A percentile compares a stretch with the other conserved stretches of the same genome.
These are phyloP conservation scores for Epirrita christyi DNA, from an alignment of 2,888 invertebrate species.

Conservation along the genomic window DNA sequence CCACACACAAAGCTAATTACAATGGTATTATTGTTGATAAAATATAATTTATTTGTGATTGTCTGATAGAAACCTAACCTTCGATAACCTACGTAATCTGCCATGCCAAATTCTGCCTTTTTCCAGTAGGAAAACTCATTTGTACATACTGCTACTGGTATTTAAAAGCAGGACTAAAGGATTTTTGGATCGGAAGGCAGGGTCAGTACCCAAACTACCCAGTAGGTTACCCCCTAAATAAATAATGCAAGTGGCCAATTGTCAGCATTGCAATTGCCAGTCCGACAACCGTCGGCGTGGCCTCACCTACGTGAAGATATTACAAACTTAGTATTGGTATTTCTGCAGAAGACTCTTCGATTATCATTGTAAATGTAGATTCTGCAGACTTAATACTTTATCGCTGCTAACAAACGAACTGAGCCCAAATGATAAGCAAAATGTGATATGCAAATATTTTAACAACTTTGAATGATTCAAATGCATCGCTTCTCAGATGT, in stretches of 20 bases:
- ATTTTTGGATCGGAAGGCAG: not conserved
- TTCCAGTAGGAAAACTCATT: too few relatives aligned
- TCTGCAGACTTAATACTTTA: constrained; percentile 47
- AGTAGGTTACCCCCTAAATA: not conserved
- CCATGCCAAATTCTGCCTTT: too few relatives aligned
- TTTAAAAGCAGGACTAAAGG: too few relatives aligned
- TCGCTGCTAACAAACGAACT: not conserved
- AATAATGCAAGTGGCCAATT: constrained; percentile 21
- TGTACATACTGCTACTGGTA: too few relatives aligned
- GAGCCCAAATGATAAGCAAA: too few relatives aligned
- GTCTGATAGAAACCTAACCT: too few relatives aligned
- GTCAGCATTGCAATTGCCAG: constrained; percentile 30
- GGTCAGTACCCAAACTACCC: not conserved
- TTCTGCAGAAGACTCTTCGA: constrained; percentile 40
- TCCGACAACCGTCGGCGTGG: constrained; percentile 38
- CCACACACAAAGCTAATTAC: not conserved
- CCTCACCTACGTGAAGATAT: constrained; percentile 57
- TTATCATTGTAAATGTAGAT: constrained; percentile 55
- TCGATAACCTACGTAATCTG: too few relatives aligned
- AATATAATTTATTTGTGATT: too few relatives aligned
- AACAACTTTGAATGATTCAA: too few relatives aligned
- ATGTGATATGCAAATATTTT: too few relatives aligned
- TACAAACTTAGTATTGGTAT: constrained; percentile 64
- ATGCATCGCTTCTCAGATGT: too few relatives aligned
- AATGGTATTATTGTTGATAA: too few relatives aligned